Conservation (phyloP, 2,888 invertebrate species). For the Octodonta nipae region DNA sequence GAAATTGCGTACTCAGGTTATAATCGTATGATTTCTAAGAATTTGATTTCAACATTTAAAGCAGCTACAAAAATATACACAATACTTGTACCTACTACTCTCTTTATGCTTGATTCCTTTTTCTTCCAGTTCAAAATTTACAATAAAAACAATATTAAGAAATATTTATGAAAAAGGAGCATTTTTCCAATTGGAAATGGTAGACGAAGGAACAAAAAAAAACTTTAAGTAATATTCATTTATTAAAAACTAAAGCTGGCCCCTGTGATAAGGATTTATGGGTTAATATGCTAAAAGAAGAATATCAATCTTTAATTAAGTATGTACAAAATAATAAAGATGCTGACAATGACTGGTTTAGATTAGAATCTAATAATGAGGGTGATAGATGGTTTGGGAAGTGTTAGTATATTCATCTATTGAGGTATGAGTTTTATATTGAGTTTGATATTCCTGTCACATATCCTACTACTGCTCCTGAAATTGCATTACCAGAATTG, state of each 20-base stretch:
- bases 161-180: no score
- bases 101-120: no score
- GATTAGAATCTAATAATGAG: slow-evolving; percentile 93
- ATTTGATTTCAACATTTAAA: no score
- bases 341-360: slow-evolving; percentile 96
- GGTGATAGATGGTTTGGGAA: slow-evolving; percentile 98
- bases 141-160: no score
- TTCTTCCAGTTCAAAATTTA: no score
- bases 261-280: slow-evolving; percentile 94
- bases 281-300: slow-evolving; percentile 91
- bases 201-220: slow-evolving; percentile 85
- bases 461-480: slow-evolving; percentile 92
- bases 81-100: no score
- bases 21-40: no score
- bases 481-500: slow-evolving; percentile 88
- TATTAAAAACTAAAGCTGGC: slow-evolving; percentile 90
- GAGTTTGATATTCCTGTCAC: slow-evolving; percentile 99
- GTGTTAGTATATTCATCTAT: slow-evolving; percentile 92
- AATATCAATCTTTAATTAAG: slow-evolving; percentile 90
- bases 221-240: slow-evolving; percentile 79
- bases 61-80: no score
- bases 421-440: slow-evolving; percentile 94
- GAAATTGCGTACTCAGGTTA: no score
- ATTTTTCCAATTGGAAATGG: no score
- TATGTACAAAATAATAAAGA: slow-evolving; percentile 86